Evolutionary conservation across 1,140 invertebrate genomes (phyloP).

Genomic region (Conus betulinus): DNA sequence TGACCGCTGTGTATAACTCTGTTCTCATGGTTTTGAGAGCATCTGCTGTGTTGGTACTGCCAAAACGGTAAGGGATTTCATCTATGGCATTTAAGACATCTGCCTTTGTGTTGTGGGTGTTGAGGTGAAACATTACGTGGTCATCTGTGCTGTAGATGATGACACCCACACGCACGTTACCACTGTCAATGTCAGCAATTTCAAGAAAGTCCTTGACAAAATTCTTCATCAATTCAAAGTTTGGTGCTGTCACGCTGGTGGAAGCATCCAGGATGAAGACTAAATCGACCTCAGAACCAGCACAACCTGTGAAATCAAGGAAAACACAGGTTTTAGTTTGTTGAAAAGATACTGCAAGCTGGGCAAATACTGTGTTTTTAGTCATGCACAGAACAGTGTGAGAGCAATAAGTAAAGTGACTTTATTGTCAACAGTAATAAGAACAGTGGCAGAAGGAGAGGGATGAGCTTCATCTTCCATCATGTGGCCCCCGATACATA

Average conservation of each 20-base stretch:
- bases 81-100: constrained; percentile 59
- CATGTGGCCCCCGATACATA: too few relatives aligned
- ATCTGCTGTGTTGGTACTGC: constrained; percentile 69
- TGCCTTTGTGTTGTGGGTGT: constrained; percentile 45
- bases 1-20: constrained; percentile 57
- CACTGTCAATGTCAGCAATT: constrained; percentile 57
- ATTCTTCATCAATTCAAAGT: constrained; percentile 60
- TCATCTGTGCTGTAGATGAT: constrained; percentile 56
- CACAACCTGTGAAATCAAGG: constrained; percentile 29
- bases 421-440: too few relatives aligned
- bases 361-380: too few relatives aligned
- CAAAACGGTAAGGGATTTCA: constrained; percentile 59
- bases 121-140: constrained; percentile 60
- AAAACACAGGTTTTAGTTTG: too few relatives aligned
- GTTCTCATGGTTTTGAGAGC: constrained; percentile 61
- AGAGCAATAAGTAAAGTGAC: too few relatives aligned
- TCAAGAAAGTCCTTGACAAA: constrained; percentile 63
- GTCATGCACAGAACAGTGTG: too few relatives aligned
- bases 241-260: constrained; percentile 58
- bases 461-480: too few relatives aligned
- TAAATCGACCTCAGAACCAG: constrained; percentile 58
- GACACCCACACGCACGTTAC: constrained; percentile 59
- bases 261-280: constrained; percentile 68
- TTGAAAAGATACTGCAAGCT: too few relatives aligned
- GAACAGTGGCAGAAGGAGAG: too few relatives aligned